Percentiles rank a stretch among this genome's conserved stretches.
Evolutionary conservation across 2,888 invertebrate genomes (phyloP).

Genomic region (Troglohyphantes excavatus): DNA sequence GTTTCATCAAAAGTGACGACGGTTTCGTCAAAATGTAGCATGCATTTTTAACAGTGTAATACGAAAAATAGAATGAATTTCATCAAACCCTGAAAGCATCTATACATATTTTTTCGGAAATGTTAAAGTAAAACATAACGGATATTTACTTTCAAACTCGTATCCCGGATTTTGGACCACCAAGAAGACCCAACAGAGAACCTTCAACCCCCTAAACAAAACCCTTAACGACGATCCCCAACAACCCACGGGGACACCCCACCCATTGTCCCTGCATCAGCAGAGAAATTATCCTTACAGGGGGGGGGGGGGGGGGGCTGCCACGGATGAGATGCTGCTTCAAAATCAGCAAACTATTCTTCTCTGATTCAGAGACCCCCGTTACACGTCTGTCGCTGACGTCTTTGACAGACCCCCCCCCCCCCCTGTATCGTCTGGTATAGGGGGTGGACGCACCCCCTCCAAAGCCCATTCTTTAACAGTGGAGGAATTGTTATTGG

Average conservation of each 20-base stretch:
- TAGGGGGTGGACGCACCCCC: not conserved
- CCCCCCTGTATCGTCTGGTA: not conserved
- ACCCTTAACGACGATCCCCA: not conserved
- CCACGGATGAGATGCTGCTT: slow-evolving; percentile 17
- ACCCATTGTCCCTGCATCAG: slow-evolving; percentile 54
- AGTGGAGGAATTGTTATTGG: not conserved
- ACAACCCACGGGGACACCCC: no score
- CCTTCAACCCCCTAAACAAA: not conserved
- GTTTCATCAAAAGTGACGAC: no score
- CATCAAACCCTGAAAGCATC: no score
- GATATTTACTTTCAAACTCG: no score
- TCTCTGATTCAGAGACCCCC: slow-evolving; percentile 42
- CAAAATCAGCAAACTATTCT: slow-evolving; percentile 71
- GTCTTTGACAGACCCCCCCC: slow-evolving; percentile 15
- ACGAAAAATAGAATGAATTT: no score
- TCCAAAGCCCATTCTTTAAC: not conserved
- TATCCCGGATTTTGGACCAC: not conserved
- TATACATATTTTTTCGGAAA: no score
- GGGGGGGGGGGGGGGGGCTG: slow-evolving; percentile 18
- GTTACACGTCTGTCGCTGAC: slow-evolving; percentile 49
- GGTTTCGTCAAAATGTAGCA: no score
- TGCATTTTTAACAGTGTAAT: no score
- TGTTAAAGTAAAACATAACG: no score
- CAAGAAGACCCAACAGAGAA: not conserved
- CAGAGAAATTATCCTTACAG: slow-evolving; percentile 21